phyloP scores from a whole-genome alignment of 2,113 vertebrate genomes.

The Cinclus mexicanus region DNA sequence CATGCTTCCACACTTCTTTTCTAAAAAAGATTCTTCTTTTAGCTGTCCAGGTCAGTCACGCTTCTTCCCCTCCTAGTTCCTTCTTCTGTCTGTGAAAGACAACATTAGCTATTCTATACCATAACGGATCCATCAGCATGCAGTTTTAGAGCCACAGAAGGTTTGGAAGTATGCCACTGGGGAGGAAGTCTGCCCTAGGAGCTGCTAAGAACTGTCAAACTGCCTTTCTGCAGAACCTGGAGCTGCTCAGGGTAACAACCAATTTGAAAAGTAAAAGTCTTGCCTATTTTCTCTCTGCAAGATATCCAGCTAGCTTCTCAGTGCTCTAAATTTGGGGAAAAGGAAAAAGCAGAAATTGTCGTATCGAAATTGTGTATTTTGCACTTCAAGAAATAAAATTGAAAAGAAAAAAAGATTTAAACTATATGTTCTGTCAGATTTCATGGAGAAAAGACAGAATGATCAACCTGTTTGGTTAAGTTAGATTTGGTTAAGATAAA shows the following conservation, averaged over 20 bases:
- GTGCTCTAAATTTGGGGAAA: neutral
- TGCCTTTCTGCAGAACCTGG: constrained; percentile 28
- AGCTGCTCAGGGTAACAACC: neutral
- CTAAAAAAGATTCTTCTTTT: neutral
- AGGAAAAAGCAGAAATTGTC: neutral
- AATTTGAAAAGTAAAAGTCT: neutral
- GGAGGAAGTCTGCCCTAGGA: neutral
- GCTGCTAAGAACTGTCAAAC: constrained; percentile 30
- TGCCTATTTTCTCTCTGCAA: neutral
- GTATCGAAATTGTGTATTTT: neutral
- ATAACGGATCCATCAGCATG: constrained; percentile 20
- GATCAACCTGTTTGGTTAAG: neutral
- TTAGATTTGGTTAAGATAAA: neutral
- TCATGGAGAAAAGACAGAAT: neutral
- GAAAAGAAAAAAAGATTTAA: neutral
- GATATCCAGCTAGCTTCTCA: neutral
- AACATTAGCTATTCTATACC: constrained; percentile 19
- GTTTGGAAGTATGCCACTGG: constrained; percentile 41
- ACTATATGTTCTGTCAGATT: neutral
- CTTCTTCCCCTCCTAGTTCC: neutral
- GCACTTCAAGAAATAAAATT: neutral
- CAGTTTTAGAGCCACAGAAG: constrained; percentile 29
- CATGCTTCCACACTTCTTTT: neutral
- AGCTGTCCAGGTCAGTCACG: neutral
- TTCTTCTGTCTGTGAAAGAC: constrained; percentile 8